These are phyloP conservation scores for Drosophila sp. DNA, from an alignment of 1,140 invertebrate species.

Conservation along the genomic window DNA sequence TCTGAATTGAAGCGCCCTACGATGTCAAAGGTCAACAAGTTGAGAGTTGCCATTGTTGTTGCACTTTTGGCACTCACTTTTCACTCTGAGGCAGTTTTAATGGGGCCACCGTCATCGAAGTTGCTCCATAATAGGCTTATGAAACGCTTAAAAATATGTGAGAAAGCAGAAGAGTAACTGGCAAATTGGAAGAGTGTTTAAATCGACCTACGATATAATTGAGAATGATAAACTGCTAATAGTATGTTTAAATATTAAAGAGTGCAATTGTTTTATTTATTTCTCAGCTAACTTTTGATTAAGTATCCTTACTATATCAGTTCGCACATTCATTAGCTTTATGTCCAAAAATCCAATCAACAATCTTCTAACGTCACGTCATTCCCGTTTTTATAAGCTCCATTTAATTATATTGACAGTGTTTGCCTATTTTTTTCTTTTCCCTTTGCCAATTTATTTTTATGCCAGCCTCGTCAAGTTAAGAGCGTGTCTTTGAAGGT, in stretches of 20 bases:
- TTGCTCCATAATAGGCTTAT: conserved; percentile 65
- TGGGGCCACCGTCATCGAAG: conserved; percentile 46
- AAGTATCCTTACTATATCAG: not conserved
- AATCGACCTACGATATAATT: conserved; percentile 27
- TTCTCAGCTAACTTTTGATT: too few relatives aligned
- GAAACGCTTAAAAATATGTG: conserved; percentile 42
- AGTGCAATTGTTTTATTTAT: not conserved
- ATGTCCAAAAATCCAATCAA: conserved; percentile 62
- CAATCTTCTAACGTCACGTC: conserved; percentile 37
- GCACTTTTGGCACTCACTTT: conserved; percentile 59
- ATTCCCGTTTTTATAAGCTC: conserved; percentile 65
- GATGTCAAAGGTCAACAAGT: conserved; percentile 71
- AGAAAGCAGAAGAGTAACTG: conserved; percentile 11
- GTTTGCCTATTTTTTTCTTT: conserved; percentile 46
- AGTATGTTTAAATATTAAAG: not conserved
- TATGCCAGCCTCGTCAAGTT: conserved; percentile 26
- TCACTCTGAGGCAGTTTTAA: conserved; percentile 36
- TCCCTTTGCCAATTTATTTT: conserved; percentile 40
- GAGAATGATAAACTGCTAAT: not conserved
- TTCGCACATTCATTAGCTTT: conserved; percentile 38
- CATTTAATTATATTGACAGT: conserved; percentile 82
- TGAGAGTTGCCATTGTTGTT: conserved; percentile 53
- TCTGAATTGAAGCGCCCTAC: conserved; percentile 26
- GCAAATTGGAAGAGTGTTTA: conserved; percentile 19
- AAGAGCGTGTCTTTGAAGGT: conserved; percentile 11